A percentile compares a stretch with the other conserved stretches of the same genome.
phyloP scores from a whole-genome alignment of 2,113 vertebrate species.

The Rhynchomys soricoides region DNA sequence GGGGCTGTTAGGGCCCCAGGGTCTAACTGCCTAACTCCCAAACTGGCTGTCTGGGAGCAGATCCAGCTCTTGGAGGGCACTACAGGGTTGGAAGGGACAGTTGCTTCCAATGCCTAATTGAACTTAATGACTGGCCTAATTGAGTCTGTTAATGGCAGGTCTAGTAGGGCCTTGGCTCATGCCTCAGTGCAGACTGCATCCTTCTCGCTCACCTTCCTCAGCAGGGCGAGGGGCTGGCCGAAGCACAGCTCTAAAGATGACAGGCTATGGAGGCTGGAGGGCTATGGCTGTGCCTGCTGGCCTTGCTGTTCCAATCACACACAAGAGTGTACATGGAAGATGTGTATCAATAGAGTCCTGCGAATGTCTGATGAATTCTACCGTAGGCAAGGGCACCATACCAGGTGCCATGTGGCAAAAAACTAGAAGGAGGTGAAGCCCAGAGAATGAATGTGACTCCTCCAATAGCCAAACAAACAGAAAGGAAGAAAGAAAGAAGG shows the following conservation, averaged over 20 bases:
- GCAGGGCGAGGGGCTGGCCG: neutral
- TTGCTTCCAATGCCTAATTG: constrained; percentile 69
- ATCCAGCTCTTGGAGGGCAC: constrained; percentile 75
- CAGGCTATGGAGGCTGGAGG: neutral
- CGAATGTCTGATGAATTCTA: neutral
- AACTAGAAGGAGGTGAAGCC: neutral
- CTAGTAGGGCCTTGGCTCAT: constrained; percentile 52
- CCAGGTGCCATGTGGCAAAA: neutral
- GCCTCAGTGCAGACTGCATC: neutral
- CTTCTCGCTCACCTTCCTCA: neutral
- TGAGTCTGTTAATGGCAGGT: constrained; percentile 62
- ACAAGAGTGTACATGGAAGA: neutral
- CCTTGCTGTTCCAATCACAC: neutral
- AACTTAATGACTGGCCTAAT: constrained; percentile 74
- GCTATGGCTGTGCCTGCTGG: neutral
- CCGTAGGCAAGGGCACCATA: rapidly evolving
- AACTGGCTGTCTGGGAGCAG: constrained; percentile 43
- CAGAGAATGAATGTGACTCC: neutral
- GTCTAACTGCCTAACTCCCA: neutral
- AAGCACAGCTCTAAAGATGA: neutral
- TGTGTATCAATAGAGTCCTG: rapidly evolving
- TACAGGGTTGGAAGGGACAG: constrained; percentile 61
- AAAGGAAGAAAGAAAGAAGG: too few species aligned
- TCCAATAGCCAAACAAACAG: neutral
- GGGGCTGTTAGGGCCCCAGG: neutral